Base-by-base conservation (phyloP, 2,797 vertebrate species). In the Pangasius mekongensis region DNA sequence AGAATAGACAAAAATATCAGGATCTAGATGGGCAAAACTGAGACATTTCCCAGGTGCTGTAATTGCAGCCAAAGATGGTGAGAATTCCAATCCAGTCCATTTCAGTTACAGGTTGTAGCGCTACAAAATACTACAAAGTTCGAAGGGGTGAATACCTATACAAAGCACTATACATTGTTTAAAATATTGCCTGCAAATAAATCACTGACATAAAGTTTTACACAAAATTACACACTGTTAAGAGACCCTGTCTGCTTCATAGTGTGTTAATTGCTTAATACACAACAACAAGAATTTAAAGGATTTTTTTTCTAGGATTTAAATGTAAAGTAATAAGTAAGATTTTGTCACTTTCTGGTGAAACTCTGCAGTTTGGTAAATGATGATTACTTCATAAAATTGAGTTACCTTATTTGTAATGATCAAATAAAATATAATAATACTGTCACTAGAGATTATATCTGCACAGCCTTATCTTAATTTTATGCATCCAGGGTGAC, bases 401-500 rank as follows among this genome's bases (percentile, higher is more conserved):
- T 43, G 0, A 43, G 20, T 73, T 33, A 33, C 2, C 10, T 49
- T 30, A 54, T 54, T 77, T 77, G 74, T 20, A 52, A 76, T 74
- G 39, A 27, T 3, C 22, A 73, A 73, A 39, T 24, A 73, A 43
- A 49, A 54, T 52, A 77, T 54, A 54, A 3, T 8, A 30, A 3
- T 9, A 6, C 7, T 49, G 5, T n/a, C 24, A 74, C 22, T 74
- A 76, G 47, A 78, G 14, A 78, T 33, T 56, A 18, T 54, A 22
- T 3, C 10, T 71, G 36, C 83, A 47, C 5, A 54, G 52, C 16
- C 1, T 16, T 73, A 84, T 39, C 0, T 47, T 27, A 8, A 62
- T 3, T 36, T 64, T 88, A 69, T 33, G 8, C 78, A 90, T 90
- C 36, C 88, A 96, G 95, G 94, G 94, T 7, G 89, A 93, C 76